These are phyloP conservation scores for Pseudochaenichthys georgianus DNA, from an alignment of 2,797 vertebrate genomes.

Conservation along the genomic window DNA sequence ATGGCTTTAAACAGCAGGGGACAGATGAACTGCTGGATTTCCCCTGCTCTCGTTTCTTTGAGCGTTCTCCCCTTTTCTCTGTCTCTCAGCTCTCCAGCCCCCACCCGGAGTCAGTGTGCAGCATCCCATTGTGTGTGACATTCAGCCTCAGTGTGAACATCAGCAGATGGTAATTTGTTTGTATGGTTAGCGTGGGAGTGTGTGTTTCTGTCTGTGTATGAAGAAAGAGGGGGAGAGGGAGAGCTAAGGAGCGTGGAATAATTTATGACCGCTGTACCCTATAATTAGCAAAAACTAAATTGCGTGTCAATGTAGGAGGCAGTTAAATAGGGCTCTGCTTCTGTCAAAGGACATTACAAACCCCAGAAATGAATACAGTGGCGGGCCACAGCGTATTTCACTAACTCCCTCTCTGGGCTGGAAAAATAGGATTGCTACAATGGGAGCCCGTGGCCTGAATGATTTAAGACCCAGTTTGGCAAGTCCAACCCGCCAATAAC, in stretches of 20 bases:
- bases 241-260: constrained; percentile 69
- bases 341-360: constrained; percentile 74
- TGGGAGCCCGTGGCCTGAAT: constrained; percentile 53
- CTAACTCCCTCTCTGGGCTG: constrained; percentile 33
- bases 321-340: constrained; percentile 68
- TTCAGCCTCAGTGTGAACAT: constrained; percentile 68
- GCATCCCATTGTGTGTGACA: constrained; percentile 56
- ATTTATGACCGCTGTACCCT: constrained; percentile 79
- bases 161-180: constrained; percentile 76
- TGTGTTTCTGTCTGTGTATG: constrained; percentile 48
- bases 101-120: constrained; percentile 20
- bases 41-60: constrained; percentile 48
- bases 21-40: constrained; percentile 66
- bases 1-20: constrained; percentile 75
- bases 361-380: constrained; percentile 49
- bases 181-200: constrained; percentile 45
- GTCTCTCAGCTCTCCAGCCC: constrained; percentile 9
- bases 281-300: constrained; percentile 86
- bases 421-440: constrained; percentile 48
- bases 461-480: constrained; percentile 55
- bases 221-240: constrained; percentile 48
- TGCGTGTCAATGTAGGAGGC: constrained; percentile 74
- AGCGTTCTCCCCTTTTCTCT: constrained; percentile 26
- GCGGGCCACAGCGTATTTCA: constrained; percentile 28
- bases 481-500: constrained; percentile 59